phyloP scores from a whole-genome alignment of 2,888 invertebrate species.

The Teinopalpus imperialis region DNA sequence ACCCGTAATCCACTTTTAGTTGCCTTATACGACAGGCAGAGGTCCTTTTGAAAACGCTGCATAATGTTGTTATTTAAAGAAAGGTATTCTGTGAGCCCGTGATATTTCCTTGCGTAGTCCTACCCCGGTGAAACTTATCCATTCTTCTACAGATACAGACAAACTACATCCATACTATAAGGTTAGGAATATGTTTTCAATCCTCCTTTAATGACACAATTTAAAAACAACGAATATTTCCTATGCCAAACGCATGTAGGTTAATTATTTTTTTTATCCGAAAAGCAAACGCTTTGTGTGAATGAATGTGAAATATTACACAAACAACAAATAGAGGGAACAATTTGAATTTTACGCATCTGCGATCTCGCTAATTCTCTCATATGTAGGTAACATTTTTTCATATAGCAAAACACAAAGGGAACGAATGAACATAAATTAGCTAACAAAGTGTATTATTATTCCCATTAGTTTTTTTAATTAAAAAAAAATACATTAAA shows the following conservation, averaged over 20 bases:
- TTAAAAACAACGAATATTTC: too few species aligned
- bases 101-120: too few species aligned
- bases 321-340: constrained; percentile 15
- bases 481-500: background rate
- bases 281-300: constrained; percentile 1
- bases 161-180: too few species aligned
- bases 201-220: too few species aligned
- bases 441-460: constrained; percentile 3
- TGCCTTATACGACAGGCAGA: too few species aligned
- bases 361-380: constrained; percentile 6
- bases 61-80: too few species aligned
- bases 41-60: too few species aligned
- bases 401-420: constrained; percentile 3
- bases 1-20: too few species aligned
- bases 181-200: too few species aligned
- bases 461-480: background rate
- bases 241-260: background rate
- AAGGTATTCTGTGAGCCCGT: too few species aligned
- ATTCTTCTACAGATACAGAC: too few species aligned
- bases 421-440: constrained; percentile 6
- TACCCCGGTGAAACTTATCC: too few species aligned
- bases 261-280: background rate
- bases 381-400: constrained; percentile 1
- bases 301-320: constrained; percentile 11
- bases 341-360: constrained; percentile 20